Percentiles rank a stretch among this genome's conserved stretches.
These are phyloP conservation scores for Notolabrus celidotus DNA, from an alignment of 2,797 vertebrate genomes.

Conservation along the genomic window DNA sequence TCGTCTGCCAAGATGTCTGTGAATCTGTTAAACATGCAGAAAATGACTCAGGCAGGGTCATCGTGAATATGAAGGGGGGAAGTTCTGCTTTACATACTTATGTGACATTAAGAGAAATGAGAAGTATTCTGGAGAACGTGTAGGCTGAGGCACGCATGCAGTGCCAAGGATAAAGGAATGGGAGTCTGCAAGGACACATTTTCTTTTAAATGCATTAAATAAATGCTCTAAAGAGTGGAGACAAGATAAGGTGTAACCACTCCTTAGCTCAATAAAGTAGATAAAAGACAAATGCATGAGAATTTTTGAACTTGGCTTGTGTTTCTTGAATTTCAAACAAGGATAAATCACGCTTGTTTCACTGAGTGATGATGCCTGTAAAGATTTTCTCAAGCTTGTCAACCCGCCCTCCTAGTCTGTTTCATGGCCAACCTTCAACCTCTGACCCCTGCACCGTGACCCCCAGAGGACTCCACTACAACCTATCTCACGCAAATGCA, in stretches of 20 bases:
- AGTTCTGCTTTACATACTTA: slow-evolving; percentile 16
- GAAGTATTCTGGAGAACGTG: slow-evolving; percentile 32
- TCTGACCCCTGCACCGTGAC: slow-evolving; percentile 57
- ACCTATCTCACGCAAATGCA: slow-evolving; percentile 3
- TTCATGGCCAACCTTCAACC: slow-evolving; percentile 74
- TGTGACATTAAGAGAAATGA: slow-evolving; percentile 12
- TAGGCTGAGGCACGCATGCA: background rate
- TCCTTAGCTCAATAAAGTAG: background rate
- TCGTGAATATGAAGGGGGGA: slow-evolving; percentile 23
- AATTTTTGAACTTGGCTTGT: background rate
- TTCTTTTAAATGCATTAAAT: slow-evolving; percentile 10
- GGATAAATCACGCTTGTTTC: slow-evolving; percentile 32
- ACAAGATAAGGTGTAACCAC: background rate
- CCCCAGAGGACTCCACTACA: slow-evolving; percentile 33
- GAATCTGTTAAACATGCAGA: slow-evolving; percentile 47
- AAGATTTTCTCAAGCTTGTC: slow-evolving; percentile 80
- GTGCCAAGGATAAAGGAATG: background rate
- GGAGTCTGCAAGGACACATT: background rate
- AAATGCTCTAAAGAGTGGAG: background rate
- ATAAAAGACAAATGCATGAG: slow-evolving; percentile 3
- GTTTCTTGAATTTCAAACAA: slow-evolving; percentile 12
- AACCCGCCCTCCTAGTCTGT: slow-evolving; percentile 46
- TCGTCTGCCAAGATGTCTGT: slow-evolving; percentile 39
- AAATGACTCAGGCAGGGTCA: background rate
- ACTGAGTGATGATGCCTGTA: slow-evolving; percentile 12